A percentile compares a stretch with the other conserved stretches of the same genome.
Conservation (phyloP, 2,888 invertebrate species). For the Clivina fossor region DNA sequence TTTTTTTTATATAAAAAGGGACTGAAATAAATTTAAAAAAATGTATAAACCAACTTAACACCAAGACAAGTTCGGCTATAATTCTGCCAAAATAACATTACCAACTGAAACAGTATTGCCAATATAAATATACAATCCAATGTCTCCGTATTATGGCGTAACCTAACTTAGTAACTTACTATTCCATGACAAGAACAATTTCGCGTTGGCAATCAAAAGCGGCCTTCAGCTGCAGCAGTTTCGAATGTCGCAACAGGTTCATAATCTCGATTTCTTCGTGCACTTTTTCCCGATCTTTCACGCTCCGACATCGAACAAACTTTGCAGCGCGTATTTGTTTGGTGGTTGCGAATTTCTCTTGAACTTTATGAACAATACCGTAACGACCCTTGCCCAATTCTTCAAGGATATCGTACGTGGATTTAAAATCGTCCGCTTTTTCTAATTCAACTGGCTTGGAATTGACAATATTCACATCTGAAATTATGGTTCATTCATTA, state of each 20-base stretch:
- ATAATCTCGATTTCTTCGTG: slow-evolving; percentile 84
- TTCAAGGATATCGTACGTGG: slow-evolving; percentile 67
- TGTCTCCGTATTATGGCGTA: neutral
- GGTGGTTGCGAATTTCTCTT: slow-evolving; percentile 66
- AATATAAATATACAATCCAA: too few species aligned
- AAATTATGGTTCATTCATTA: too few species aligned
- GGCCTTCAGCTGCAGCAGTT: slow-evolving; percentile 79
- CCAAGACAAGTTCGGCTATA: too few species aligned
- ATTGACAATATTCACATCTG: too few species aligned
- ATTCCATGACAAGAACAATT: slow-evolving; percentile 87
- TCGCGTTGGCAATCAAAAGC: slow-evolving; percentile 77
- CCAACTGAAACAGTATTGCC: too few species aligned
- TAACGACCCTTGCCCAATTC: slow-evolving; percentile 77
- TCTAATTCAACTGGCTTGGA: slow-evolving; percentile 55
- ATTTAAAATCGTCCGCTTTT: slow-evolving; percentile 61
- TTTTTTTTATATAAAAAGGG: too few species aligned
- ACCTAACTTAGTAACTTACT: slow-evolving; percentile 65
- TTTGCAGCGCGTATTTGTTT: slow-evolving; percentile 78
- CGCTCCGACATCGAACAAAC: slow-evolving; percentile 72
- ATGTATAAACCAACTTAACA: too few species aligned
- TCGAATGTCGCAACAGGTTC: slow-evolving; percentile 80
- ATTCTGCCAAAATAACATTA: too few species aligned
- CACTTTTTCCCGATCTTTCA: slow-evolving; percentile 74
- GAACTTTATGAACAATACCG: slow-evolving; percentile 69
- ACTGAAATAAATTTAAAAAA: too few species aligned